Evolutionary conservation across 1,140 invertebrate species (phyloP).

Genomic region (Drosophila equinoxialis): DNA sequence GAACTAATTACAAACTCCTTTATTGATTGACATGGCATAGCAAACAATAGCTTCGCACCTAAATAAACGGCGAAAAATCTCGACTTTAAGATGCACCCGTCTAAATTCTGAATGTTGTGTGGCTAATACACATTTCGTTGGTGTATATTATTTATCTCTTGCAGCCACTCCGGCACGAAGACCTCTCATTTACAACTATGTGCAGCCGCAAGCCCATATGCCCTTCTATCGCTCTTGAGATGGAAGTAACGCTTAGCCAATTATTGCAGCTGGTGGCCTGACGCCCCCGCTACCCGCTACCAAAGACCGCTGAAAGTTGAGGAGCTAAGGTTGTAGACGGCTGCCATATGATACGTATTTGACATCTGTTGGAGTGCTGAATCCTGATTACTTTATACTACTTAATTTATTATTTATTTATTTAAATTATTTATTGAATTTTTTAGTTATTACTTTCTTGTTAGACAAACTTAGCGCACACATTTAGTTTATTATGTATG

Average conservation of each 20-base stretch:
- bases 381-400: slow-evolving; percentile 46
- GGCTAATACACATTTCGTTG: neutral
- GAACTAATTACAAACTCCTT: neutral
- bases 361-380: slow-evolving; percentile 55
- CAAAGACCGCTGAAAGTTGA: slow-evolving; percentile 55
- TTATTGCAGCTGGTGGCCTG: slow-evolving; percentile 50
- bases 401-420: slow-evolving; percentile 40
- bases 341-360: slow-evolving; percentile 64
- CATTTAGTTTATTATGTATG: slow-evolving; percentile 54
- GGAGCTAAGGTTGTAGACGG: slow-evolving; percentile 50
- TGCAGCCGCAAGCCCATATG: slow-evolving; percentile 67
- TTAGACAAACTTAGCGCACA: slow-evolving; percentile 60
- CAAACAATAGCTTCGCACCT: too few relatives aligned
- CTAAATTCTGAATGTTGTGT: slow-evolving; percentile 12
- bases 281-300: slow-evolving; percentile 43
- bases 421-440: slow-evolving; percentile 64
- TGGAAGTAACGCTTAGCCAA: slow-evolving; percentile 54
- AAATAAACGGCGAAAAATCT: too few relatives aligned
- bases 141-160: slow-evolving; percentile 30
- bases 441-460: slow-evolving; percentile 24
- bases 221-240: slow-evolving; percentile 69
- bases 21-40: neutral
- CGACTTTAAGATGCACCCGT: slow-evolving; percentile 11
- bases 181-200: slow-evolving; percentile 76
- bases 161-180: slow-evolving; percentile 63